Evolutionary conservation across 92 coral and sea anemone species (phyloP).

Genomic region (Metridium senile): DNA sequence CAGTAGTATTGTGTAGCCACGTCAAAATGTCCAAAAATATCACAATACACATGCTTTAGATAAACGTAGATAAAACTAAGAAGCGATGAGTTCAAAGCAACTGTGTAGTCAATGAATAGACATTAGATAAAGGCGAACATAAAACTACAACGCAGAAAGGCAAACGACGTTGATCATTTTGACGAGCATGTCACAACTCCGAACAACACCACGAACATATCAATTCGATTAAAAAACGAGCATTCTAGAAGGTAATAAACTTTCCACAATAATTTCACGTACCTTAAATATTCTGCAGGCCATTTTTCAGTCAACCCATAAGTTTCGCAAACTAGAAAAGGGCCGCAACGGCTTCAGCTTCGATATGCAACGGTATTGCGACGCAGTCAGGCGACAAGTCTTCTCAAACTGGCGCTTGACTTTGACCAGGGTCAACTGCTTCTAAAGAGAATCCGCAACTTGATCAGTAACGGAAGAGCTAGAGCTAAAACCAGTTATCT

Average conservation of each 20-base stretch:
- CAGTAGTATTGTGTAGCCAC: too few species aligned
- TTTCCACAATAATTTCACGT: constrained; percentile 4
- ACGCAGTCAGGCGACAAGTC: constrained; percentile 14
- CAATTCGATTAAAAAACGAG: neutral
- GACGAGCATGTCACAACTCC: neutral
- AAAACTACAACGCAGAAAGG: neutral
- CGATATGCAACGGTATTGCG: constrained; percentile 2
- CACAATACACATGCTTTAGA: too few species aligned
- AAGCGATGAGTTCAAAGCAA: too few species aligned
- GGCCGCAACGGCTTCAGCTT: neutral
- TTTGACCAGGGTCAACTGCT: constrained; percentile 18
- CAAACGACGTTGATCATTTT: neutral
- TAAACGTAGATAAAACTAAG: too few species aligned
- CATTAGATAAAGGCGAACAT: neutral
- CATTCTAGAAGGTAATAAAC: neutral
- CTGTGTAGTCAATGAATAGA: neutral
- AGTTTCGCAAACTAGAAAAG: constrained; percentile 6
- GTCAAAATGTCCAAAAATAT: too few species aligned
- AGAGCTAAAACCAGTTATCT: neutral
- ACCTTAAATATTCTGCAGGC: constrained; percentile 18
- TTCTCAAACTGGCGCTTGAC: constrained; percentile 20
- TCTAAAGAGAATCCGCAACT: constrained; percentile 17
- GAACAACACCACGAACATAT: neutral
- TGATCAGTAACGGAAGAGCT: constrained; percentile 14
- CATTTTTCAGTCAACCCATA: constrained; percentile 34